phyloP scores from a whole-genome alignment of 92 coral and sea anemone species.

The Porites evermanni region DNA sequence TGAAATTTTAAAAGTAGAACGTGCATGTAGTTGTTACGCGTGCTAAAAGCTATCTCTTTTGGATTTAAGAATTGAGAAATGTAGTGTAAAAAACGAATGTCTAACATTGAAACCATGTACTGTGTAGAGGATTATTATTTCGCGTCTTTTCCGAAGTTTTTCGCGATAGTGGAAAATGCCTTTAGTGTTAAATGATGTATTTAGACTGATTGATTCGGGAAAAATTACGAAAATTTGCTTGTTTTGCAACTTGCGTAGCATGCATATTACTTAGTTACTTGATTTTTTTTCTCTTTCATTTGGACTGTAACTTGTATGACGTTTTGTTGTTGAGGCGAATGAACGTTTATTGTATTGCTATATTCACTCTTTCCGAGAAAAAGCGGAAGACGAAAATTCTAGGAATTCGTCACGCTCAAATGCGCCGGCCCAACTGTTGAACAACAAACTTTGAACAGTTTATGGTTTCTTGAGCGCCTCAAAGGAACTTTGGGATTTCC shows the following conservation, averaged over 20 bases:
- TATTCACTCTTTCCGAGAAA: slow-evolving; percentile 1
- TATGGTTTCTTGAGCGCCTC: neutral
- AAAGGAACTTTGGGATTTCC: neutral
- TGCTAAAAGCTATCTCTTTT: too few relatives aligned
- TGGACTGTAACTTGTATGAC: neutral
- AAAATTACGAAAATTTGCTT: slow-evolving; percentile 1
- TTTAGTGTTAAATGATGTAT: too few relatives aligned
- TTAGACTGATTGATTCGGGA: too few relatives aligned
- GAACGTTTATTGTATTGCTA: neutral
- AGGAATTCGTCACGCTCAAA: neutral
- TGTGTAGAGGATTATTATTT: too few relatives aligned
- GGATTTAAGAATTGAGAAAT: too few relatives aligned
- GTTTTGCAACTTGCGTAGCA: neutral
- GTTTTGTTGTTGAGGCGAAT: neutral
- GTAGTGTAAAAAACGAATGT: too few relatives aligned
- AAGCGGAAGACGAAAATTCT: slow-evolving; percentile 14
- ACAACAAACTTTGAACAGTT: neutral
- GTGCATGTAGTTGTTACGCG: too few relatives aligned
- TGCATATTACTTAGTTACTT: neutral
- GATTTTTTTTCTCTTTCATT: neutral
- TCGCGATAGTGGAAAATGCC: too few relatives aligned
- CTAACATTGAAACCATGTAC: too few relatives aligned
- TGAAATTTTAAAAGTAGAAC: too few relatives aligned
- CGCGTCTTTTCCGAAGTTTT: too few relatives aligned
- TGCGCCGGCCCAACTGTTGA: neutral